Conservation (phyloP, 2,113 vertebrate genomes). For the Trogon surrucura region DNA sequence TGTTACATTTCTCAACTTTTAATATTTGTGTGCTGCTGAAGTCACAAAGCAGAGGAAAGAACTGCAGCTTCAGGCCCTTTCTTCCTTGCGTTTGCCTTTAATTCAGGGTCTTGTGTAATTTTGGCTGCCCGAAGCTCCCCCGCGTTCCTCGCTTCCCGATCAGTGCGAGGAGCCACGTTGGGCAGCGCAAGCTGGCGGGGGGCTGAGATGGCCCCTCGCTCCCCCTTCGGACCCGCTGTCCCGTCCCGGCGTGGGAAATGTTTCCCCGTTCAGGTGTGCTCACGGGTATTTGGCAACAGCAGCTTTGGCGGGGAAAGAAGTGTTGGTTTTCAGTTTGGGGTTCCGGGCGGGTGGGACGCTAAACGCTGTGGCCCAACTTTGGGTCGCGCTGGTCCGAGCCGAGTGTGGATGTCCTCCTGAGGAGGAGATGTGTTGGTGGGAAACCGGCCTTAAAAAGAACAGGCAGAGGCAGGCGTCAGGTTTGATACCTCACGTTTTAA, state of each 20-base stretch:
- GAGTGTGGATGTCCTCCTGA: fast-evolving
- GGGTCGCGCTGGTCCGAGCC: fast-evolving
- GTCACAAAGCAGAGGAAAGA: neutral
- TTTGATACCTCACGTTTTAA: neutral
- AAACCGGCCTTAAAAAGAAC: neutral
- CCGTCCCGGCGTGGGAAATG: neutral
- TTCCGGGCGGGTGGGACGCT: neutral
- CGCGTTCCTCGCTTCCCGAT: neutral
- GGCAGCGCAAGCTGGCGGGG: neutral
- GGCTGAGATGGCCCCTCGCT: neutral
- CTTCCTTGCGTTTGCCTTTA: neutral
- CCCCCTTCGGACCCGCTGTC: neutral
- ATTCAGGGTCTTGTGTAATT: neutral
- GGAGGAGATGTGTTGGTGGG: neutral
- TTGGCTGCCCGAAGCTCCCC: neutral
- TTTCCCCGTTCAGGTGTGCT: neutral
- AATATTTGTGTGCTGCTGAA: neutral
- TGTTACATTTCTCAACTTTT: neutral
- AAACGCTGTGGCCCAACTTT: neutral
- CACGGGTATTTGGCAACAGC: neutral
- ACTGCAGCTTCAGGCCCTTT: neutral
- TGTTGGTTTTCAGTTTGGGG: neutral
- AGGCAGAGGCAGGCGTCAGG: neutral
- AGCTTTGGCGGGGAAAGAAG: fast-evolving
- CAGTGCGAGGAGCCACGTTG: neutral